Conservation (phyloP, 2,888 invertebrate genomes). For the Hemaris fuciformis region DNA sequence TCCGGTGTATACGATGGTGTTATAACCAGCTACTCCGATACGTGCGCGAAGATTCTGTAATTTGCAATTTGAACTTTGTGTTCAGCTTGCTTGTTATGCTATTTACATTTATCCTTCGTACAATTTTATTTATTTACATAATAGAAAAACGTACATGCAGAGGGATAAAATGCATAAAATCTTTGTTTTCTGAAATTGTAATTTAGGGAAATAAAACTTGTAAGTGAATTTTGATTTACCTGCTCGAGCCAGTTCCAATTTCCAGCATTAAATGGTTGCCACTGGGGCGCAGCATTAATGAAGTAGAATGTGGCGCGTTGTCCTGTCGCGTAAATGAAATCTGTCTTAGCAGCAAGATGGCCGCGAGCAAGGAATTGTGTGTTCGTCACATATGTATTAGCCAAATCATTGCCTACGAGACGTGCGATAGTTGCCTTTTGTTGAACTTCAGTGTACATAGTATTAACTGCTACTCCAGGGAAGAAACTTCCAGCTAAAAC, state of each 20-base stretch:
- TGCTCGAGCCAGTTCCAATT: conserved; percentile 82
- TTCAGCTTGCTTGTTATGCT: too few species aligned
- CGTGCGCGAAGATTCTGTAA: conserved; percentile 61
- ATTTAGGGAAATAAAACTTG: too few species aligned
- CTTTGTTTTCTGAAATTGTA: too few species aligned
- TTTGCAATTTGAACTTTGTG: too few species aligned
- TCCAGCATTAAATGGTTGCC: conserved; percentile 83
- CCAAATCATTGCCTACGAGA: conserved; percentile 53
- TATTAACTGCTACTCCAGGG: conserved; percentile 62
- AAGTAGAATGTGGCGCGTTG: conserved; percentile 83
- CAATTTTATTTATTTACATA: too few species aligned
- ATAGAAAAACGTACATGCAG: too few species aligned
- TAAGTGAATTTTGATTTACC: conserved; percentile 30
- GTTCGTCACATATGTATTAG: conserved; percentile 70
- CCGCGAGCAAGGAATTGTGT: conserved; percentile 79
- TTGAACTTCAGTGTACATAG: conserved; percentile 59
- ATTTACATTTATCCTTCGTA: too few species aligned
- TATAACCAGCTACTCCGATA: conserved; percentile 58
- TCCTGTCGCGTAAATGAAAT: conserved; percentile 82
- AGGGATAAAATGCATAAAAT: too few species aligned
- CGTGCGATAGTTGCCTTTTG: conserved; percentile 54
- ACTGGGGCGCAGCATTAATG: conserved; percentile 85
- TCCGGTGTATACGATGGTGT: conserved; percentile 80
- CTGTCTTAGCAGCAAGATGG: conserved; percentile 83
- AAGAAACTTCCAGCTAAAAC: conserved; percentile 73